These are phyloP conservation scores for Dryococelus australis DNA, from an alignment of 2,888 invertebrate genomes.

Conservation along the genomic window DNA sequence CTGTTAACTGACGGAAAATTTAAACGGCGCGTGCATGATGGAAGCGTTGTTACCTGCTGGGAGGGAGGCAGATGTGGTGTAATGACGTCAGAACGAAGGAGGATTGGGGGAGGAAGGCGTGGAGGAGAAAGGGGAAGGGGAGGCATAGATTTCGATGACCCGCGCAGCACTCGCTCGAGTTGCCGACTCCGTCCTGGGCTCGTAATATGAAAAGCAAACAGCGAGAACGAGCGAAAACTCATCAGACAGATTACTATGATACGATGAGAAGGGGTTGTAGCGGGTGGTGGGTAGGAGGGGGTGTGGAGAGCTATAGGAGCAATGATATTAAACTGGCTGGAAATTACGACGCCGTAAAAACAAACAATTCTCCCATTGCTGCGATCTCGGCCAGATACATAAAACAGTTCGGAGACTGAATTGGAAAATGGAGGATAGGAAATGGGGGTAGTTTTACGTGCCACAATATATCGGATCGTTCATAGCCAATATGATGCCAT, in stretches of 20 bases:
- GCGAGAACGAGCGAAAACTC: background rate
- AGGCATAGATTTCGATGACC: background rate
- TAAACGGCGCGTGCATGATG: too few species aligned
- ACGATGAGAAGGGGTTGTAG: background rate
- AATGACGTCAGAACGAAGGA: background rate
- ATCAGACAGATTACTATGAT: conserved; percentile 25
- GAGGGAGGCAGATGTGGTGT: background rate
- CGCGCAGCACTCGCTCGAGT: background rate
- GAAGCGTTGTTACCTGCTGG: too few species aligned
- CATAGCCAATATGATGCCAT: background rate
- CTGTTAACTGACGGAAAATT: too few species aligned
- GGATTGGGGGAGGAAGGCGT: background rate
- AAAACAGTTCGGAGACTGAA: background rate
- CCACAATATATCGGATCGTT: background rate
- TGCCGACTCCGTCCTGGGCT: background rate
- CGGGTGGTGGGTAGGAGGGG: background rate
- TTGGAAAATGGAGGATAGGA: background rate
- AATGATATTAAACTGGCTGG: conserved; percentile 20
- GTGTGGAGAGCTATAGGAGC: background rate
- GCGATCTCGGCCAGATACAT: background rate
- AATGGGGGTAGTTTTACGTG: background rate
- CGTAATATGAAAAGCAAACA: conserved; percentile 26
- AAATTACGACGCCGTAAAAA: conserved; percentile 29
- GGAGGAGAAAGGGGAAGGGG: background rate
- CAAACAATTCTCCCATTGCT: background rate